Base-by-base conservation (phyloP, 2,797 vertebrate genomes). In the Lagorchestes hirsutus region DNA sequence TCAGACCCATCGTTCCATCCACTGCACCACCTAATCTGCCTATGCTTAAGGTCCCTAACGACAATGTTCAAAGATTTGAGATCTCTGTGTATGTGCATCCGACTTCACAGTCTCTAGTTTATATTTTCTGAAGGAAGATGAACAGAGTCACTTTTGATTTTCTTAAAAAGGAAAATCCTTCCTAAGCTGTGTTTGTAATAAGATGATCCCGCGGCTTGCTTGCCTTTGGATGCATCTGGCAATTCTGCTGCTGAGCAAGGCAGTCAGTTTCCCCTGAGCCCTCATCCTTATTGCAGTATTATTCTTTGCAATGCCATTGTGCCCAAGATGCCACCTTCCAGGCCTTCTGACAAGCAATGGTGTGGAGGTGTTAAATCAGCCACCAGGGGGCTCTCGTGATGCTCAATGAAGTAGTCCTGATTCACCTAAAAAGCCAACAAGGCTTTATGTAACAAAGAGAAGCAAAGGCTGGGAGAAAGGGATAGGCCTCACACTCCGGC, bases 331-430 rank as follows among this genome's bases (percentile, higher is more conserved):
- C 1, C 90, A 93, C 93, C 54, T 58, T 6, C 0, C 91, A 67
- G 55, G 18, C 91, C 56, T 95, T 4, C 54, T 96, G 52, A 46
- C 18, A 96, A 96, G 55, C 59, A 58, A 34, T 52, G 57, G 91
- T 34, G 52, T 0, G 50, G 54, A 55, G 59, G 62, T 62, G 54
- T 28, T 34, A 0, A 8, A 0, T 1, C 14, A 57, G 62, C 95
- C 97, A 95, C 95, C 90, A 97, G 98, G 67, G 94, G 97, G 94
- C 96, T 46, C 93, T 93, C 56, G 2, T 95, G 95, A 52, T 74
- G 16, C 90, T 93, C 28, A 0, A 22, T 1, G 62, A 50, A 29
- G 93, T 40, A 28, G 93, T 40, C 92, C 2, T 1, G 2, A 4
- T 2, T 55, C 29, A 0, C 3, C 31, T 34, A 0, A 34, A 92